phyloP scores from a whole-genome alignment of 2,797 vertebrate species.

The Danio albolineatus region DNA sequence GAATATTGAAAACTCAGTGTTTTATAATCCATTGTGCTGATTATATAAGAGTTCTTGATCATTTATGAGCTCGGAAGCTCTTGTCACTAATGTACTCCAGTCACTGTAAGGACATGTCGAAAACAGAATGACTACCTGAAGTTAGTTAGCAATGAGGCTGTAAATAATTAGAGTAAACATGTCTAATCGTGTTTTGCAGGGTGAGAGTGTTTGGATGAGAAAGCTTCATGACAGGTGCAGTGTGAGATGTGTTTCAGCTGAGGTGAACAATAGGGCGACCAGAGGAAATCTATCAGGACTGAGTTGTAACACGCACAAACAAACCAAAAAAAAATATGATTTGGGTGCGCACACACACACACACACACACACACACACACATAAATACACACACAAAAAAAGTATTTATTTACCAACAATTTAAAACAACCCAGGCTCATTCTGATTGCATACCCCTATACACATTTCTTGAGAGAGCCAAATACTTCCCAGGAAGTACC shows the following conservation, averaged over 20 bases:
- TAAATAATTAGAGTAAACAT: slow-evolving; percentile 35
- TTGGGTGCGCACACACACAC: too few species aligned
- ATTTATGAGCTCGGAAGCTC: slow-evolving; percentile 17
- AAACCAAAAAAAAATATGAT: too few species aligned
- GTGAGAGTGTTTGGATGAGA: slow-evolving; percentile 7
- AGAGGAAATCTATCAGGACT: too few species aligned
- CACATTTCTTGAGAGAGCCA: too few species aligned
- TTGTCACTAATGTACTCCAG: slow-evolving; percentile 14
- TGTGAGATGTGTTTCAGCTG: slow-evolving; percentile 14
- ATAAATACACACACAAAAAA: too few species aligned
- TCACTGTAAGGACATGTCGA: background rate
- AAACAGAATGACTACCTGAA: slow-evolving; percentile 1
- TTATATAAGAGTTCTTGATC: slow-evolving; percentile 28
- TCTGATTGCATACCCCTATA: too few species aligned
- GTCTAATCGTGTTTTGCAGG: slow-evolving; percentile 15
- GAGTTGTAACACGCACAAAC: too few species aligned
- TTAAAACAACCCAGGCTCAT: too few species aligned
- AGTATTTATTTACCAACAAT: background rate
- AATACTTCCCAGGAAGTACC: too few species aligned
- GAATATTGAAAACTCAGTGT: slow-evolving; percentile 12
- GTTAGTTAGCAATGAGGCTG: slow-evolving; percentile 14
- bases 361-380: too few species aligned
- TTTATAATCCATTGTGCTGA: background rate
- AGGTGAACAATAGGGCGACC: too few species aligned
- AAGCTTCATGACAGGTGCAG: slow-evolving; percentile 28